These are phyloP conservation scores for Trichoplax adhaerens DNA, from an alignment of 37 sponge, comb jelly and placozoan genomes.

Conservation along the genomic window DNA sequence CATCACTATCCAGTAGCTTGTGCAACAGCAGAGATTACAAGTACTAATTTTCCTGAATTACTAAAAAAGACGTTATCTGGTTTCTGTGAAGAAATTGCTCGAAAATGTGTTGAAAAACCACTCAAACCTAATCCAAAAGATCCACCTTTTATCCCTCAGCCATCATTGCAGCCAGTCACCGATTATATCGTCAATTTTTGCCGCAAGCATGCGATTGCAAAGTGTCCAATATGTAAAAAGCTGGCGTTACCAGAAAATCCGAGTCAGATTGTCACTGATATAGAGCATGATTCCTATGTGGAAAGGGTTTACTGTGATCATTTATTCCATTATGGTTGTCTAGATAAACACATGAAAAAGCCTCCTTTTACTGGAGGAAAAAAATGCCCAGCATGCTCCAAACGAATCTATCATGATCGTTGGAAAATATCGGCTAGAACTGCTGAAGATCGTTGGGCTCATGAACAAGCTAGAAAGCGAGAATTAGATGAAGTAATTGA, in stretches of 20 bases:
- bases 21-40: conserved; percentile 27
- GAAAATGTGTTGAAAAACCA: conserved; percentile 71
- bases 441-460: conserved; percentile 84
- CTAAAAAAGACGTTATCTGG: conserved; percentile 36
- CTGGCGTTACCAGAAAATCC: conserved; percentile 55
- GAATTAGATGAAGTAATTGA: conserved; percentile 84
- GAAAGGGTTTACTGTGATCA: conserved; percentile 73
- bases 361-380: conserved; percentile 90
- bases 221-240: conserved; percentile 61
- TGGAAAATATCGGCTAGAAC: conserved; percentile 56
- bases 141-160: conserved; percentile 52
- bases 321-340: conserved; percentile 60
- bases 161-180: conserved; percentile 47
- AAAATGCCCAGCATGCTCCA: conserved; percentile 63
- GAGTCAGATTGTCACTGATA: too few relatives aligned
- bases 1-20: conserved; percentile 34
- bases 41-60: conserved; percentile 56
- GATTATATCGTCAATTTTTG: conserved; percentile 50
- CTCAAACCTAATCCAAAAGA: conserved; percentile 39
- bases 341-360: conserved; percentile 67
- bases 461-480: conserved; percentile 67
- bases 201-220: conserved; percentile 31
- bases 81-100: conserved; percentile 40
- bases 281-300: conserved; percentile 15
- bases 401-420: conserved; percentile 75